These are phyloP conservation scores for Polyommatus iphigenia DNA, from an alignment of 2,888 invertebrate genomes.

Conservation along the genomic window DNA sequence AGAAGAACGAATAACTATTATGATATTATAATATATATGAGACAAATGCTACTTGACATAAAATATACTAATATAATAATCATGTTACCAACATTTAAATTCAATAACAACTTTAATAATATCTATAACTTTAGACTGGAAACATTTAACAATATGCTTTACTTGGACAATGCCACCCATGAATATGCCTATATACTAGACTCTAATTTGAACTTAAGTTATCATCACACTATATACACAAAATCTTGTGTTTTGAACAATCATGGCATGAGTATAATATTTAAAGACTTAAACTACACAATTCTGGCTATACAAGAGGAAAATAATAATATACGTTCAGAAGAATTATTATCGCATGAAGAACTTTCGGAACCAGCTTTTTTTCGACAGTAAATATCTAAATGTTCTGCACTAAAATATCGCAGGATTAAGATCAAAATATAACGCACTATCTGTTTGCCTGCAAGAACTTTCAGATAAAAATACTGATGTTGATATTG, in stretches of 20 bases:
- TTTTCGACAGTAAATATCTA: not conserved
- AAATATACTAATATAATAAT: slow-evolving; percentile 4
- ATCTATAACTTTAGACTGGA: not conserved
- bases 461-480: slow-evolving; percentile 2
- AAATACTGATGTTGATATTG: not conserved
- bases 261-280: not conserved
- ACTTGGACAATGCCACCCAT: not conserved
- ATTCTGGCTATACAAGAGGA: not conserved
- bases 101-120: not conserved
- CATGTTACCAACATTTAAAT: not conserved
- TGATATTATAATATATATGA: not conserved
- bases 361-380: not conserved
- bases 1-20: not conserved
- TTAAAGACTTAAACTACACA: not conserved
- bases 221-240: not conserved
- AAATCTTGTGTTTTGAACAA: not conserved
- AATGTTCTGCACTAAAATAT: not conserved
- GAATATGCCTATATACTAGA: not conserved
- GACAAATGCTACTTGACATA: not conserved
- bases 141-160: not conserved
- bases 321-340: not conserved
- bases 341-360: slow-evolving; percentile 1
- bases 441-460: not conserved
- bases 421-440: not conserved
- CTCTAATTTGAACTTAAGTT: not conserved